Percentiles rank a stretch among this genome's conserved stretches.
Conservation (phyloP, 2,888 invertebrate species). For the Eurytoma californica region DNA sequence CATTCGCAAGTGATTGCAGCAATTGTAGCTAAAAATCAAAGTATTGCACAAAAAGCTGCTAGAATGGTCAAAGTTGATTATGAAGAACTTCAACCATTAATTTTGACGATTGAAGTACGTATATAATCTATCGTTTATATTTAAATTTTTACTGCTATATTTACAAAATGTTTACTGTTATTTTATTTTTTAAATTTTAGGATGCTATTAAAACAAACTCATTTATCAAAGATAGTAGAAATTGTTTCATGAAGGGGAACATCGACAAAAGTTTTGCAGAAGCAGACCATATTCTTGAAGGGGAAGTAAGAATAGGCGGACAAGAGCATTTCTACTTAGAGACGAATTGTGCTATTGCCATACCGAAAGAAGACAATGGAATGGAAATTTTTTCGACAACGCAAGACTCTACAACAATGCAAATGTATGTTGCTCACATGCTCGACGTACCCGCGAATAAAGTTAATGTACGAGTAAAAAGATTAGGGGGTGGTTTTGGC, state of each 20-base stretch:
- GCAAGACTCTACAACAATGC: conserved; percentile 86
- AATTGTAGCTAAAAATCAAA: conserved; percentile 85
- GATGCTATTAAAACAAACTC: conserved; percentile 87
- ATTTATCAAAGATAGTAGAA: conserved; percentile 79
- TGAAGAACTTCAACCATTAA: conserved; percentile 85
- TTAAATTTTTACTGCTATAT: not conserved
- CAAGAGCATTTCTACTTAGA: conserved; percentile 98
- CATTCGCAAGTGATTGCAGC: conserved; percentile 88
- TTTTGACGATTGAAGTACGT: conserved; percentile 85
- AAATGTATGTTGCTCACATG: conserved; percentile 82
- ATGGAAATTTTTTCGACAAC: conserved; percentile 88
- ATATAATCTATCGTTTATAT: not conserved
- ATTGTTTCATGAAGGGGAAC: conserved; percentile 80
- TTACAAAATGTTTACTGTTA: no score
- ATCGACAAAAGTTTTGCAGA: conserved; percentile 80
- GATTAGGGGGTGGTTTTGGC: conserved; percentile 95
- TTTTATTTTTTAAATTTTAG: conserved; percentile 62
- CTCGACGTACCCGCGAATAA: conserved; percentile 84
- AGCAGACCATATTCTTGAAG: conserved; percentile 84
- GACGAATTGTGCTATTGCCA: conserved; percentile 83
- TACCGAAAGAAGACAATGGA: conserved; percentile 85
- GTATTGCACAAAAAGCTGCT: conserved; percentile 88
- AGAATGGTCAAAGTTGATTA: conserved; percentile 86
- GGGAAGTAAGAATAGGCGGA: conserved; percentile 87
- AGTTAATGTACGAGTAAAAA: conserved; percentile 85